A percentile compares a stretch with the other conserved stretches of the same genome.
Conservation (phyloP, 2,888 invertebrate species). For the Atherix ibis region DNA sequence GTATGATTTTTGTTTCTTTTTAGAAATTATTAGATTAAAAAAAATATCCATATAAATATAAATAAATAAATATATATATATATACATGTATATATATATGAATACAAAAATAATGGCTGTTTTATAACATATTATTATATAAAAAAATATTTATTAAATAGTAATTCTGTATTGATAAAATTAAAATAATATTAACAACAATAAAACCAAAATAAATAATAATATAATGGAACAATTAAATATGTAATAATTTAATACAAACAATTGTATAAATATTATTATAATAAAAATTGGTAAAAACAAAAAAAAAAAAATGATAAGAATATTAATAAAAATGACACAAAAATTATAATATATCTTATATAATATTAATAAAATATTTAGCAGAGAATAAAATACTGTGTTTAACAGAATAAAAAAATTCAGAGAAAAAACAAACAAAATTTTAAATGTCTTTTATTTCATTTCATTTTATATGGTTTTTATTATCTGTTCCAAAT, state of each 20-base stretch:
- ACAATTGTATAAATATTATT: too few species aligned
- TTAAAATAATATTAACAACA: neutral
- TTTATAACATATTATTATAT: constrained; percentile 10
- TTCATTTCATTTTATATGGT: too few species aligned
- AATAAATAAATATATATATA: constrained; percentile 8
- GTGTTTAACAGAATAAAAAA: too few species aligned
- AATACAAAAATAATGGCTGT: constrained; percentile 13
- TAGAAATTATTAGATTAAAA: constrained; percentile 7
- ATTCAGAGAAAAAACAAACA: too few species aligned
- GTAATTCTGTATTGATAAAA: neutral
- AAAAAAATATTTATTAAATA: constrained; percentile 1
- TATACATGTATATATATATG: constrained; percentile 3
- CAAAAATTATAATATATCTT: constrained; percentile 1
- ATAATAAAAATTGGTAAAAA: too few species aligned
- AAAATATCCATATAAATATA: constrained; percentile 7
- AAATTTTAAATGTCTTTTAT: too few species aligned
- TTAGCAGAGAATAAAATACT: too few species aligned
- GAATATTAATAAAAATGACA: constrained; percentile 3
- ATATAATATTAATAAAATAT: too few species aligned
- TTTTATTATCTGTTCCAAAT: too few species aligned
- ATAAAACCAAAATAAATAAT: neutral
- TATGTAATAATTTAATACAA: too few species aligned
- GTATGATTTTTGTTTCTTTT: too few species aligned
- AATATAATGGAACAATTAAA: constrained; percentile 3
- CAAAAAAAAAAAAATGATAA: constrained; percentile 4